These are phyloP conservation scores for Eira barbara DNA, from an alignment of 2,113 vertebrate species.

Conservation along the genomic window DNA sequence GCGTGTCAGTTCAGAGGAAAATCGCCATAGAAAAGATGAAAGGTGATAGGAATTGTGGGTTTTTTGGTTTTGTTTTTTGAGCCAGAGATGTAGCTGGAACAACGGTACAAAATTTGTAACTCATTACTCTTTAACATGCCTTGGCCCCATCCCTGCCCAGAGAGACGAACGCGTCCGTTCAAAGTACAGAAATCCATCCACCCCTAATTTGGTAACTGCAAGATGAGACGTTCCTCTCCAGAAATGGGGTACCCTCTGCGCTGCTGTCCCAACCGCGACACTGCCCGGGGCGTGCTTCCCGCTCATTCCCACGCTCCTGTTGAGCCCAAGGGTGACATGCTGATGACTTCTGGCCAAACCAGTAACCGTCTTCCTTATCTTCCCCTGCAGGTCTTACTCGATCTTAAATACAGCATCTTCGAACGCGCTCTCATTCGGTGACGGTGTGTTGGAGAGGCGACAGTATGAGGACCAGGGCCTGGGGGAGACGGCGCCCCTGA, in stretches of 20 bases:
- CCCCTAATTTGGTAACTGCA: background rate
- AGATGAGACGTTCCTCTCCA: background rate
- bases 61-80: background rate
- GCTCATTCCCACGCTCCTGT: background rate
- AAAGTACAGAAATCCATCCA: background rate
- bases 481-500: conserved; percentile 83
- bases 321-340: background rate
- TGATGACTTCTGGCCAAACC: background rate
- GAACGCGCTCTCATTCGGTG: conserved; percentile 81
- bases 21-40: conserved; percentile 7
- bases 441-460: conserved; percentile 88
- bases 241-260: background rate
- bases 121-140: background rate
- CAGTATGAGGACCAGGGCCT: conserved; percentile 89
- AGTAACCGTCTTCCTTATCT: background rate
- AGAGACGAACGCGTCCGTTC: background rate
- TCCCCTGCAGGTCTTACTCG: conserved; percentile 90
- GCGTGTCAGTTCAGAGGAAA: background rate
- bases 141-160: background rate
- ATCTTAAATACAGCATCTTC: conserved; percentile 87
- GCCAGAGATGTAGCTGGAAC: conserved; percentile 9
- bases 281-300: rapidly evolving
- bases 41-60: background rate
- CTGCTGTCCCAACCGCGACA: background rate
- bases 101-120: background rate